Percentiles rank a stretch among this genome's conserved stretches.
phyloP scores from a whole-genome alignment of 2,113 vertebrate genomes.

The Spea bombifrons region DNA sequence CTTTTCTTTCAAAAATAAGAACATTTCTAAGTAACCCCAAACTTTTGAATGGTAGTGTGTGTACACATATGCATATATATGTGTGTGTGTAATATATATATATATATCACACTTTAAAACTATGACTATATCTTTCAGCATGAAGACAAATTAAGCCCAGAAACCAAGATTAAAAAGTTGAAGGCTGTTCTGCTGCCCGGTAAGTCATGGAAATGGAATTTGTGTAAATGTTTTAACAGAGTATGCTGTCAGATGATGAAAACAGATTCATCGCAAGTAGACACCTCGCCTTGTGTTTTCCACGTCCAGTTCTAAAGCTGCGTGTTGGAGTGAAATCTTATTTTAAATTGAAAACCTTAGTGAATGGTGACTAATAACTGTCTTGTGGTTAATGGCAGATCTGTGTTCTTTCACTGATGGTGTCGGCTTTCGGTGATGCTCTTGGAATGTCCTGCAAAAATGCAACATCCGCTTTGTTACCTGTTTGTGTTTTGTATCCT shows the following conservation, averaged over 20 bases:
- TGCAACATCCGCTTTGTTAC: too few relatives aligned
- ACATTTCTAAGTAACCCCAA: too few relatives aligned
- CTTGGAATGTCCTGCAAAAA: too few relatives aligned
- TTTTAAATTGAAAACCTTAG: too few relatives aligned
- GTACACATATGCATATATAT: background rate
- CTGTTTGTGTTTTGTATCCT: too few relatives aligned
- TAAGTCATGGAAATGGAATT: constrained; percentile 53
- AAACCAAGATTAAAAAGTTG: constrained; percentile 85
- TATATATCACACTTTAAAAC: background rate
- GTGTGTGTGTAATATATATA: background rate
- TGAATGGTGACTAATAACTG: too few relatives aligned
- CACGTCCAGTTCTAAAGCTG: background rate
- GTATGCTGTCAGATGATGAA: background rate
- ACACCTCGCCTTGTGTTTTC: background rate
- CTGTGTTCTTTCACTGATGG: too few relatives aligned
- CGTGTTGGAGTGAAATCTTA: background rate
- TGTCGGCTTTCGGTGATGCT: too few relatives aligned
- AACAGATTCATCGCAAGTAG: background rate
- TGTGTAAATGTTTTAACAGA: background rate
- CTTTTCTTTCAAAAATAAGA: too few relatives aligned
- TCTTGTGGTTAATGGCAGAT: too few relatives aligned
- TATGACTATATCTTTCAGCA: constrained; percentile 61
- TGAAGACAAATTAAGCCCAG: constrained; percentile 73
- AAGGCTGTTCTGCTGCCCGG: constrained; percentile 88
- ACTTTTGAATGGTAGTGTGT: too few relatives aligned